Base-by-base conservation (phyloP, 2,797 vertebrate species). In the Xenops minutus region DNA sequence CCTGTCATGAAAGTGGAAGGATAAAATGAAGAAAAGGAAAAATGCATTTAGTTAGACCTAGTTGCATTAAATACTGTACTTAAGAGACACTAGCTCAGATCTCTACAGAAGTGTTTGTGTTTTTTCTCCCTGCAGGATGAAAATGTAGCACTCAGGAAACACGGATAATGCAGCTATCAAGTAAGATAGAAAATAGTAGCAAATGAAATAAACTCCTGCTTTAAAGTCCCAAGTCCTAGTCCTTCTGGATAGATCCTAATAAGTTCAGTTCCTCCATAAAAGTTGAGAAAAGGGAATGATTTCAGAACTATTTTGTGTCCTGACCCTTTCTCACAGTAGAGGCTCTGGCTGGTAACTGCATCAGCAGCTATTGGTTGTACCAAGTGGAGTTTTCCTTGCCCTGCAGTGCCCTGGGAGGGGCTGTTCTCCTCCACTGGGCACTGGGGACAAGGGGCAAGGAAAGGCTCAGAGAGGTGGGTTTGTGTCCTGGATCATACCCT, bases 131-230 rank as follows among this genome's bases (percentile, higher is more conserved):
- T 82, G 52, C 74, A 87, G 87, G 81, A 66, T 87, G 85, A 88
- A 93, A 88, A 73, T 79, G 63, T 82, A 94, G 78, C 85, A 37
- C 54, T 81, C 58, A 51, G 76, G 48, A 95, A 90, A 77, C 55
- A 69, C 2, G 5, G 89, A 74, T 79, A 93, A 92, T 83, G 71
- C 64, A 88, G 16, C 54, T 56, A 39, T 79, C 75, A 79, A 90
- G 48, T 82, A 88, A 93, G 68, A 48, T 20, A 95, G 81, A 88
- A 81, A 61, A 49, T 59, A 74, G 29, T 56, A 93, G 72, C 36
- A 74, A 59, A 54, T 74, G 17, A 84, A 84, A 58, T 12, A 66
- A 83, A 67, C 34, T 58, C 36, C 23, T 15, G 0, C 24, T 88
- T 63, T 84, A 13, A 62, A 77, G 9, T 66, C 14, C 21, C 20